A percentile compares a stretch with the other conserved stretches of the same genome.
Evolutionary conservation across 2,113 vertebrate genomes (phyloP).

Genomic region (Neofelis nebulosa): DNA sequence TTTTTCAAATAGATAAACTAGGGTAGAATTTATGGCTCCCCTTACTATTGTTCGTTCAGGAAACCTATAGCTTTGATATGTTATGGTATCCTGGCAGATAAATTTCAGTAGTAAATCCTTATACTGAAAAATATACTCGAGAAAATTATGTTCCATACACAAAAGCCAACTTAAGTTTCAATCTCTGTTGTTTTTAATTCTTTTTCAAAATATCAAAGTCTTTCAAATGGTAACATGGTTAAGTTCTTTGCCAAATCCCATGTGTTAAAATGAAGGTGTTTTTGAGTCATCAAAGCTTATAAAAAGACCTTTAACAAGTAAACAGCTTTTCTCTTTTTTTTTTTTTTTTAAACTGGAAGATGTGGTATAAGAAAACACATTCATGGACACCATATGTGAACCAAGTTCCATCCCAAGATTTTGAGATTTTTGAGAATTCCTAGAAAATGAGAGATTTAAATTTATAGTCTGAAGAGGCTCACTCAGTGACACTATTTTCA

Average conservation of each 20-base stretch:
- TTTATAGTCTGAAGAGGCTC: slow-evolving; percentile 36
- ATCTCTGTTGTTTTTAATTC: slow-evolving; percentile 77
- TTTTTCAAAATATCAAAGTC: slow-evolving; percentile 75
- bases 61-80: slow-evolving; percentile 49
- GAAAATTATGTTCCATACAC: slow-evolving; percentile 67
- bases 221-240: slow-evolving; percentile 76
- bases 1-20: neutral
- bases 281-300: slow-evolving; percentile 79
- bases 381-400: slow-evolving; percentile 80
- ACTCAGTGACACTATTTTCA: neutral
- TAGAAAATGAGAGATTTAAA: slow-evolving; percentile 70
- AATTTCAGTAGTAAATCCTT: slow-evolving; percentile 53
- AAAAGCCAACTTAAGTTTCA: slow-evolving; percentile 68
- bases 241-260: slow-evolving; percentile 74
- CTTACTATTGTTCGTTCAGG: slow-evolving; percentile 33
- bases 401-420: slow-evolving; percentile 72
- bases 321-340: slow-evolving; percentile 70
- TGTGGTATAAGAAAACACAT: slow-evolving; percentile 80
- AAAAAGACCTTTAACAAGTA: slow-evolving; percentile 83
- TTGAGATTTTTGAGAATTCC: slow-evolving; percentile 73
- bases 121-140: slow-evolving; percentile 67
- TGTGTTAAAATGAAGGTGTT: slow-evolving; percentile 78
- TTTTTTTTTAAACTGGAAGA: slow-evolving; percentile 70
- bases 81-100: neutral
- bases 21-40: neutral